These are phyloP conservation scores for Toxotes lorentzi DNA, from an alignment of 2,797 vertebrate species.

Conservation along the genomic window DNA sequence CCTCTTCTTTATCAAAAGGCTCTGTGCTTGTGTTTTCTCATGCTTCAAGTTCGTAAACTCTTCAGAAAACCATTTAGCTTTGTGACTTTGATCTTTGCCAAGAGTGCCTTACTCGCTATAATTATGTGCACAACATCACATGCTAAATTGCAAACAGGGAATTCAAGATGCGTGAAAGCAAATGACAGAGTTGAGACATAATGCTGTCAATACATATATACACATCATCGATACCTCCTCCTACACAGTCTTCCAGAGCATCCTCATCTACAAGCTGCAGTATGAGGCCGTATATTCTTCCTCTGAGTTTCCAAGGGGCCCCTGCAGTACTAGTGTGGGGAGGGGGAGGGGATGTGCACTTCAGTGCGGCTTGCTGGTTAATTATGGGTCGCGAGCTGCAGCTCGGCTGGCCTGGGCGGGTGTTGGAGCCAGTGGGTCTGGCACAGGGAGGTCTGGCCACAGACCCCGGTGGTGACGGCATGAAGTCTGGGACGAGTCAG, in stretches of 20 bases:
- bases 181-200: slow-evolving; percentile 41
- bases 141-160: slow-evolving; percentile 46
- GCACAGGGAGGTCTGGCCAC: slow-evolving; percentile 91
- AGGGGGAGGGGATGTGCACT: slow-evolving; percentile 73
- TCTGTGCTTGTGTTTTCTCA: slow-evolving; percentile 49
- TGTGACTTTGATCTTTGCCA: slow-evolving; percentile 61
- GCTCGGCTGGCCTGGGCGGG: slow-evolving; percentile 89
- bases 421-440: slow-evolving; percentile 91
- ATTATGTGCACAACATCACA: slow-evolving; percentile 58
- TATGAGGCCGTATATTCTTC: slow-evolving; percentile 40
- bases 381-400: slow-evolving; percentile 88
- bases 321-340: slow-evolving; percentile 61
- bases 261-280: slow-evolving; percentile 41
- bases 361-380: slow-evolving; percentile 84
- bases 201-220: slow-evolving; percentile 25
- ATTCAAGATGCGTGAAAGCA: slow-evolving; percentile 47
- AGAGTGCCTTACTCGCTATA: slow-evolving; percentile 55
- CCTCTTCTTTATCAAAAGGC: slow-evolving; percentile 50
- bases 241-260: slow-evolving; percentile 24
- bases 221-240: slow-evolving; percentile 28
- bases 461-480: slow-evolving; percentile 91
- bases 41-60: slow-evolving; percentile 53
- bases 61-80: slow-evolving; percentile 63
- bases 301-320: slow-evolving; percentile 69
- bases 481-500: slow-evolving; percentile 91